Evolutionary conservation across 2,888 invertebrate species (phyloP), one percentile per base, ranked within the genome.

Genomic region (Noctua janthe): DNA sequence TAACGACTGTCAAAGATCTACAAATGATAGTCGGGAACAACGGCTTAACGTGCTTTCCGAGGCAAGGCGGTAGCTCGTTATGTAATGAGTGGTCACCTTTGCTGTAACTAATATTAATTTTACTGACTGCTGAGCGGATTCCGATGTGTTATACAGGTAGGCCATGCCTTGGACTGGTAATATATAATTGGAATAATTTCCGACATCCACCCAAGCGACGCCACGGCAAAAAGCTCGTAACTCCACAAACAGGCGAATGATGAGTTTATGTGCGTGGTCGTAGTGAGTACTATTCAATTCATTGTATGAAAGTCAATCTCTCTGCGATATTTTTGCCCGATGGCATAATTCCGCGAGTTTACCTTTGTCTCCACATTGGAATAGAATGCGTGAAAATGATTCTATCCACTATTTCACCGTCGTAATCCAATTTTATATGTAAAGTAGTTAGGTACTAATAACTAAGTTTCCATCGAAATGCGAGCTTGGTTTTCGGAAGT

Each of bases 401-500:
- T 35, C 54, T 47, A 13, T 56, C n/a, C 64, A 20, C 39, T 56
- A 83, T 35, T 73, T 71, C 0, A 54, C 35, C n/a, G 17, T 23
- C 2, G 13, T 10, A 43, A 15, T 67, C 8, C 23, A 62, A 47
- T 62, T 15, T 1, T 59, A n/a, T 43, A 76, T 54, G 66, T 66
- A 29, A 69, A 69, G 76, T 72, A 39, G 13, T 29, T 20, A 69
- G 47, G 0, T 56, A 49, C 43, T 49, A 67, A 70, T 71, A 71
- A 76, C 74, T 71, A 67, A 35, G 39, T 67, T 82, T 56, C 23
- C n/a, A 71, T 69, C 7, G 67, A 47, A 83, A 66, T 23, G 64
- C 39, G 20, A 75, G 70, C 29, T 75, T 39, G 23, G 17, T 75
- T 78, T 54, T 59, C 69, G 23, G 72, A 67, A 78, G 35, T 73